Conservation (phyloP, 2,113 vertebrate genomes). For the Melospiza melodia region DNA sequence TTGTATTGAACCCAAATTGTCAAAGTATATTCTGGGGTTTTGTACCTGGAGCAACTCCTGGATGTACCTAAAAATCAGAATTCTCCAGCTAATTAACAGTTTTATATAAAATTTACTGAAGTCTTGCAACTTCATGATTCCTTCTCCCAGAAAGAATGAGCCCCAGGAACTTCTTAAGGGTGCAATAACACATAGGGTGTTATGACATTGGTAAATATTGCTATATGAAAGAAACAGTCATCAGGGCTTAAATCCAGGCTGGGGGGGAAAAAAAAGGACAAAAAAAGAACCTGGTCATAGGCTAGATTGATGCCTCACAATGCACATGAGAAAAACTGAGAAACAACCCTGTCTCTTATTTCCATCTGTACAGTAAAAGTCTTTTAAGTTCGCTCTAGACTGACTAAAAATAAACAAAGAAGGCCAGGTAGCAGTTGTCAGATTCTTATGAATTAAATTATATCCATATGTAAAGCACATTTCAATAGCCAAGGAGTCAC, state of each 20-base stretch:
- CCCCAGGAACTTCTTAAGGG: background rate
- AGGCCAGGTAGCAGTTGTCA: background rate
- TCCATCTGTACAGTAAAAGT: background rate
- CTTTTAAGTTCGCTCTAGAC: background rate
- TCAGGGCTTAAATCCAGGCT: background rate
- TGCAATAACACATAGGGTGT: background rate
- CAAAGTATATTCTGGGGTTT: background rate
- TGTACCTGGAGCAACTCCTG: background rate
- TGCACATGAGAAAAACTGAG: background rate
- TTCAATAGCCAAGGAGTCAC: background rate
- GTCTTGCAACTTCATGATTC: background rate
- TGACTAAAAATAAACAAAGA: background rate
- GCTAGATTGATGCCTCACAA: background rate
- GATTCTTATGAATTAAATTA: background rate
- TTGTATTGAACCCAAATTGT: background rate
- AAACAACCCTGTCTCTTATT: background rate
- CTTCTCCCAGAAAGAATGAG: background rate
- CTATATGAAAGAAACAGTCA: background rate
- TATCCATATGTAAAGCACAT: background rate
- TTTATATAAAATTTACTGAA: background rate
- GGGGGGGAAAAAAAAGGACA: fast-evolving
- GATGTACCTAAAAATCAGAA: background rate
- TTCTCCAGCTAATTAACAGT: background rate
- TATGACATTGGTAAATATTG: background rate
- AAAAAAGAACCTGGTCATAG: background rate